Conservation (phyloP, 2,888 invertebrate genomes). For the Bruchidius siliquastri region DNA sequence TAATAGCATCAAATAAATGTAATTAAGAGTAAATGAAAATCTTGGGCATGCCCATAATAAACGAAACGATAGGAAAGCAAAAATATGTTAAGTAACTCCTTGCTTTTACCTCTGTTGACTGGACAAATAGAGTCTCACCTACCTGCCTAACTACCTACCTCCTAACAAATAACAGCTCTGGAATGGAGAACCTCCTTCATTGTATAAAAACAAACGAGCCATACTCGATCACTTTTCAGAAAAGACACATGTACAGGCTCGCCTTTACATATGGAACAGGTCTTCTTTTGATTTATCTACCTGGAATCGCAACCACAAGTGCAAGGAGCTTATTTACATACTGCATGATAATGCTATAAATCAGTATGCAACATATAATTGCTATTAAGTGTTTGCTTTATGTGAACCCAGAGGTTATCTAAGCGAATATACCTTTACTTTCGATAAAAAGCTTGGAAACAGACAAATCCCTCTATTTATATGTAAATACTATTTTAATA, state of each 20-base stretch:
- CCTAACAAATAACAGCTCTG: not conserved
- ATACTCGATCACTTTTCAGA: not conserved
- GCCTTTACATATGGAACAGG: not conserved
- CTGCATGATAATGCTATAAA: not conserved
- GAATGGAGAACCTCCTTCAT: not conserved
- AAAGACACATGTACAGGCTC: not conserved
- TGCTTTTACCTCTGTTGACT: too few species aligned
- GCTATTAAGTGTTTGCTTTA: not conserved
- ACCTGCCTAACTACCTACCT: not conserved
- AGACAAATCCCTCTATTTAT: not conserved
- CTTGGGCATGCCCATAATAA: too few species aligned
- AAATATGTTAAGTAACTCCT: too few species aligned
- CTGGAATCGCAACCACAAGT: not conserved
- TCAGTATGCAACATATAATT: not conserved
- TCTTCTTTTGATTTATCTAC: not conserved
- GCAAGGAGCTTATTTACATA: not conserved
- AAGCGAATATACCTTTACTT: not conserved
- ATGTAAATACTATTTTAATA: not conserved
- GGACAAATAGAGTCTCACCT: too few species aligned
- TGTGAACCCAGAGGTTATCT: not conserved
- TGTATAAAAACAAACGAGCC: not conserved
- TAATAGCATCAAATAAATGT: too few species aligned
- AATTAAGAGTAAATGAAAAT: too few species aligned
- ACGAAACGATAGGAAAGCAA: too few species aligned
- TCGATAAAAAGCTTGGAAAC: not conserved